Evolutionary conservation across 2,113 vertebrate genomes (phyloP).

Genomic region (Pundamilia nyererei): DNA sequence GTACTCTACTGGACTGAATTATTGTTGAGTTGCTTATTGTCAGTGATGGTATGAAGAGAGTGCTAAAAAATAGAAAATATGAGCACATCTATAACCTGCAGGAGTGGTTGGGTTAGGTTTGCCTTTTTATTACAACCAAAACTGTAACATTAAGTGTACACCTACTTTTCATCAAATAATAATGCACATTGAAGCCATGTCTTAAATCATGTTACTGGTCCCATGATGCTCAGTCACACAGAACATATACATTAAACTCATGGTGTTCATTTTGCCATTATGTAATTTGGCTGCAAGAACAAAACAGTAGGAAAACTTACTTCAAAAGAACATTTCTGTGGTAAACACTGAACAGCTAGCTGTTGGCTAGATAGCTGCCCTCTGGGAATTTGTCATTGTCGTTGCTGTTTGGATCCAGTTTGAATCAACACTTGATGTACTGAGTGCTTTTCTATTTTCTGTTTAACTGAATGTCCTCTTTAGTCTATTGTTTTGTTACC

Average conservation of each 20-base stretch:
- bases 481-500: neutral
- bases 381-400: neutral
- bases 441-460: neutral
- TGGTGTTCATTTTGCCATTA: neutral
- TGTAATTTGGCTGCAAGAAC: neutral
- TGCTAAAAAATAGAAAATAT: neutral
- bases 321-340: neutral
- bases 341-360: neutral
- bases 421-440: neutral
- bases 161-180: neutral
- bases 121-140: neutral
- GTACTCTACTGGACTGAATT: neutral
- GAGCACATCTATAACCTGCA: neutral
- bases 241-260: neutral
- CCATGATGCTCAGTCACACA: neutral
- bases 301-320: neutral
- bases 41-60: neutral
- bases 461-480: neutral
- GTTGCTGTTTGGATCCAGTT: neutral
- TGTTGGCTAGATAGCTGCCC: neutral
- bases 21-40: neutral
- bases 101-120: neutral
- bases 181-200: neutral
- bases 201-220: neutral
- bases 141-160: neutral